Percentiles rank a stretch among this genome's conserved stretches.
These are phyloP conservation scores for Microplitis deprimator DNA, from an alignment of 2,888 invertebrate species.

Conservation along the genomic window DNA sequence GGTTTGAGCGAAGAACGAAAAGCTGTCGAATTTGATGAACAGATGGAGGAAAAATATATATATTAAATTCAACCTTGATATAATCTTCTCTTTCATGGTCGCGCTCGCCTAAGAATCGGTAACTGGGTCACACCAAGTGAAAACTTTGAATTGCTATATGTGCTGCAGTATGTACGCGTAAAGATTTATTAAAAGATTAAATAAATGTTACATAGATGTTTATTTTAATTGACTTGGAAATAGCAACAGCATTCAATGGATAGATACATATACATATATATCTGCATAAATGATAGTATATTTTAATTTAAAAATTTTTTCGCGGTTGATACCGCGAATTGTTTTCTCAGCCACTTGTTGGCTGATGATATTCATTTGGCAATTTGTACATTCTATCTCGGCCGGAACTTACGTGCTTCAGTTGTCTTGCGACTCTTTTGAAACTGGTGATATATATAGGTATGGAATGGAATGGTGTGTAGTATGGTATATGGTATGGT, in stretches of 20 bases:
- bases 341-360: not conserved
- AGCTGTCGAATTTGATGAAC: not conserved
- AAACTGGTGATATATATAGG: not conserved
- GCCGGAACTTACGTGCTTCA: not conserved
- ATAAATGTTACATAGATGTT: constrained; percentile 16
- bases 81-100: constrained; percentile 23
- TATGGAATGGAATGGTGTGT: not conserved
- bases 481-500: not conserved
- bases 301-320: not conserved
- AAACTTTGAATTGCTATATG: constrained; percentile 61
- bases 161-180: constrained; percentile 30
- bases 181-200: not conserved
- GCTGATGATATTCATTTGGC: not conserved
- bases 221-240: constrained; percentile 6
- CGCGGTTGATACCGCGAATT: not conserved
- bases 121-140: constrained; percentile 70
- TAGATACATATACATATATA: not conserved
- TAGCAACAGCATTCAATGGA: not conserved
- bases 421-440: not conserved
- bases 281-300: constrained; percentile 36
- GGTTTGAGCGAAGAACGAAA: not conserved
- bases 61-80: constrained; percentile 17
- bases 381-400: constrained; percentile 8
- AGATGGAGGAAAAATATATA: constrained; percentile 2
- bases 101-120: constrained; percentile 7